Evolutionary conservation across 2,888 invertebrate species (phyloP).

Genomic region (Tupiocoris notatus): DNA sequence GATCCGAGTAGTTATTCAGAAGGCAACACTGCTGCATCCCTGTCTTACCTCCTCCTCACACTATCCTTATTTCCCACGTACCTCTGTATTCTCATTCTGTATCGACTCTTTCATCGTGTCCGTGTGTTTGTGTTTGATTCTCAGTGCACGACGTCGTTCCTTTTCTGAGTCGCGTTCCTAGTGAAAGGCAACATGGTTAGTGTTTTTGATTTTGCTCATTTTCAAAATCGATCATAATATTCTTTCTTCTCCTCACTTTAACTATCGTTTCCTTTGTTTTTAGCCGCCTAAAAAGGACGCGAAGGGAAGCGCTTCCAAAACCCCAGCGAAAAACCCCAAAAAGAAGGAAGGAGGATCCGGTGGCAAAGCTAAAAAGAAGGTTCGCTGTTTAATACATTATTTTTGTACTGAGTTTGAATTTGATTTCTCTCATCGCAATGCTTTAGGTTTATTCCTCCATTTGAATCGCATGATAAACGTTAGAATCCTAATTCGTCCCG

Average conservation of each 20-base stretch:
- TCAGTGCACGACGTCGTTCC: background rate
- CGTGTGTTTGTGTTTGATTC: background rate
- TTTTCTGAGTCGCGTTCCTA: background rate
- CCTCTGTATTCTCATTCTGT: no score
- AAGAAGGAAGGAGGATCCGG: constrained; percentile 94
- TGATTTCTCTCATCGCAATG: no score
- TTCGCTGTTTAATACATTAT: no score
- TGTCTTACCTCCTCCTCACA: no score
- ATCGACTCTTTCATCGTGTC: background rate
- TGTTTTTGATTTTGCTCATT: background rate
- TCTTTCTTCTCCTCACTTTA: background rate
- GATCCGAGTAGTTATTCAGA: no score
- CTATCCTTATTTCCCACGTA: no score
- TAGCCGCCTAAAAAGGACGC: constrained; percentile 93
- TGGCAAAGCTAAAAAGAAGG: constrained; percentile 96
- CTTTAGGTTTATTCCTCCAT: no score
- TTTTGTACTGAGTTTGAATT: no score
- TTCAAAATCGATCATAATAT: background rate
- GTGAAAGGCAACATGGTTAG: constrained; percentile 42
- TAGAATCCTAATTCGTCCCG: no score
- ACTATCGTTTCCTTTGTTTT: constrained; percentile 53
- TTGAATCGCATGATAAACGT: no score
- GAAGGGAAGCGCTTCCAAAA: constrained; percentile 79
- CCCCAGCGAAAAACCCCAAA: constrained; percentile 90
- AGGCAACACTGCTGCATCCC: no score